Evolutionary conservation across 2,888 invertebrate genomes (phyloP).

Genomic region (Sicus ferrugineus): DNA sequence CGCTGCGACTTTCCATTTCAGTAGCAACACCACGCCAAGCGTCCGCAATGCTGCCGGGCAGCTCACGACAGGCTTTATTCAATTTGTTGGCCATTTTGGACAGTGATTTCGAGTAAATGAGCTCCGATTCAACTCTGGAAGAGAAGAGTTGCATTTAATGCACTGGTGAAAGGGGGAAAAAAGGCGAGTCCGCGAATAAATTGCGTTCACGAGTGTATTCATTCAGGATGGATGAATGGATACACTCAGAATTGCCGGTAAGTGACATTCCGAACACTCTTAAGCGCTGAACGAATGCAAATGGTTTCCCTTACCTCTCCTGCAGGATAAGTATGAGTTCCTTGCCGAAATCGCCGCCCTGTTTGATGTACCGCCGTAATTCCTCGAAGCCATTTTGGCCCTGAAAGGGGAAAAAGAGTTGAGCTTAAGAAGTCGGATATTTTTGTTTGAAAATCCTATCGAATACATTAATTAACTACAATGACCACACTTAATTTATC

Average conservation of each 20-base stretch:
- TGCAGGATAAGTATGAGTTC: constrained; percentile 87
- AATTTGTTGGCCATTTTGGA: constrained; percentile 87
- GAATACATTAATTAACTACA: background rate
- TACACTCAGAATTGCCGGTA: too few species aligned
- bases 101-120: constrained; percentile 88
- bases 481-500: constrained; percentile 18
- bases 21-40: constrained; percentile 91
- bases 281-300: background rate
- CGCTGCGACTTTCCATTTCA: constrained; percentile 92
- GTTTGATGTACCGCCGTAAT: constrained; percentile 88
- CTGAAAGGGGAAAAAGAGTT: constrained; percentile 68
- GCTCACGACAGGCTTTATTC: constrained; percentile 81
- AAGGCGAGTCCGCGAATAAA: too few species aligned
- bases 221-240: too few species aligned
- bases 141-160: background rate
- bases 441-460: constrained; percentile 17
- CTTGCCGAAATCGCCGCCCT: constrained; percentile 94
- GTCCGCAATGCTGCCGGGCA: constrained; percentile 81
- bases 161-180: too few species aligned
- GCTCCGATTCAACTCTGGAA: constrained; percentile 86
- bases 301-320: constrained; percentile 76
- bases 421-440: background rate
- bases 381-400: constrained; percentile 94
- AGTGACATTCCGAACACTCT: background rate
- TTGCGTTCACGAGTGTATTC: background rate